Evolutionary conservation across 2,113 vertebrate genomes (phyloP).

Genomic region (Nesoenas mayeri): DNA sequence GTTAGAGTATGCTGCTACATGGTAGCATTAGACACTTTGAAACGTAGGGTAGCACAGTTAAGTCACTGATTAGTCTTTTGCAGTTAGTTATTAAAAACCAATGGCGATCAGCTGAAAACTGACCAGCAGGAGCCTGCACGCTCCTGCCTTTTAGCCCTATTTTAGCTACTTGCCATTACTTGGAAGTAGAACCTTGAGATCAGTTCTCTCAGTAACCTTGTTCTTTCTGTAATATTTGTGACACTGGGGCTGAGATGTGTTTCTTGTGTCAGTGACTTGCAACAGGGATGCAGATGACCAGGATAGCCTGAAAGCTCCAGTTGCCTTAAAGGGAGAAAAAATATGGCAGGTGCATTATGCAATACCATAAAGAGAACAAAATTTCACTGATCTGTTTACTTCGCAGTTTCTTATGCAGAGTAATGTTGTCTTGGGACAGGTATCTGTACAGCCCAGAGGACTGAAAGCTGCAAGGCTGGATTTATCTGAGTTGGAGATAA

Average conservation of each 20-base stretch:
- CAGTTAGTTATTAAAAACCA: neutral
- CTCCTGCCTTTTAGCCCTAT: neutral
- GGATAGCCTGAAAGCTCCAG: neutral
- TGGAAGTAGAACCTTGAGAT: neutral
- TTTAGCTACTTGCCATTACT: neutral
- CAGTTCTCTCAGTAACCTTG: accelerated
- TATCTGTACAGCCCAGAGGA: neutral
- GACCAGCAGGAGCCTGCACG: neutral
- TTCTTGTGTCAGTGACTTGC: neutral
- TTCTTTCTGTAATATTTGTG: neutral
- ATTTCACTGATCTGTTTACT: neutral
- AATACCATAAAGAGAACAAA: neutral
- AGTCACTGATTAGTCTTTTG: neutral
- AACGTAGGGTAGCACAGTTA: neutral
- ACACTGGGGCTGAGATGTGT: neutral
- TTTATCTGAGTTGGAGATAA: neutral
- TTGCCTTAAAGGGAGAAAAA: neutral
- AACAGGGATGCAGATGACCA: neutral
- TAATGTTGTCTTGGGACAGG: neutral
- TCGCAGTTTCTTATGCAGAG: neutral
- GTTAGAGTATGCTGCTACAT: neutral
- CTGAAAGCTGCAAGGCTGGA: neutral
- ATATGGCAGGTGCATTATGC: neutral
- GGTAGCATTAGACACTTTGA: neutral
- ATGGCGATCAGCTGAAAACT: neutral